These are phyloP conservation scores for Raillietiella orientalis DNA, from an alignment of 2,888 invertebrate genomes.

Conservation along the genomic window DNA sequence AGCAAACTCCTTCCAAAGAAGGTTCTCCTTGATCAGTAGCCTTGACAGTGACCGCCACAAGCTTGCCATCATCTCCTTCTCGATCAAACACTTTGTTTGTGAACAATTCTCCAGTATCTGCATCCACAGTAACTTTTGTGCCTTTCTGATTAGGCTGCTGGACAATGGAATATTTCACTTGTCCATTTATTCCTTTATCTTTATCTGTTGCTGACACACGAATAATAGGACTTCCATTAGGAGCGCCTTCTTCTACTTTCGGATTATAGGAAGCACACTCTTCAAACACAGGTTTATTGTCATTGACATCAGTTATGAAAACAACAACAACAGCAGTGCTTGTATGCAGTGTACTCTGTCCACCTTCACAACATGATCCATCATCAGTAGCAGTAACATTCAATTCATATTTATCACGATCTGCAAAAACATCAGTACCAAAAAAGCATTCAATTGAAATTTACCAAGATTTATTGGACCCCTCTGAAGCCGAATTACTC, in stretches of 20 bases:
- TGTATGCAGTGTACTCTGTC: constrained; percentile 55
- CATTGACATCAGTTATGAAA: constrained; percentile 86
- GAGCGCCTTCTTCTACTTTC: constrained; percentile 74
- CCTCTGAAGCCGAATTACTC: constrained; percentile 60
- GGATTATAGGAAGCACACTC: constrained; percentile 74
- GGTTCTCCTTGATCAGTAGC: constrained; percentile 98
- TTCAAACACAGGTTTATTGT: constrained; percentile 81
- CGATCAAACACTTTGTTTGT: constrained; percentile 89
- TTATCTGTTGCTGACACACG: constrained; percentile 80
- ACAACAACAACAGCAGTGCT: constrained; percentile 83
- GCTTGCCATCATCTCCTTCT: constrained; percentile 84
- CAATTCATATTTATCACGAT: constrained; percentile 60
- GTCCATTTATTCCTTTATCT: constrained; percentile 39
- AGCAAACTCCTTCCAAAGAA: constrained; percentile 85
- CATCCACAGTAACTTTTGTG: constrained; percentile 78
- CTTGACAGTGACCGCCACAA: constrained; percentile 82
- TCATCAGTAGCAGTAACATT: constrained; percentile 95
- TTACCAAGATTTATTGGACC: constrained; percentile 51
- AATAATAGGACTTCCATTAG: constrained; percentile 70
- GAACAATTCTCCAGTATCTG: constrained; percentile 73
- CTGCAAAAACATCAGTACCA: neutral
- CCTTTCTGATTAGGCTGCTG: constrained; percentile 83
- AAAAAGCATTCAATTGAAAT: constrained; percentile 1
- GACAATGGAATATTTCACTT: constrained; percentile 56
- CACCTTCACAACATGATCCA: constrained; percentile 78